Base-by-base conservation (phyloP, 2,113 vertebrate genomes). In the Perca schrenkii region DNA sequence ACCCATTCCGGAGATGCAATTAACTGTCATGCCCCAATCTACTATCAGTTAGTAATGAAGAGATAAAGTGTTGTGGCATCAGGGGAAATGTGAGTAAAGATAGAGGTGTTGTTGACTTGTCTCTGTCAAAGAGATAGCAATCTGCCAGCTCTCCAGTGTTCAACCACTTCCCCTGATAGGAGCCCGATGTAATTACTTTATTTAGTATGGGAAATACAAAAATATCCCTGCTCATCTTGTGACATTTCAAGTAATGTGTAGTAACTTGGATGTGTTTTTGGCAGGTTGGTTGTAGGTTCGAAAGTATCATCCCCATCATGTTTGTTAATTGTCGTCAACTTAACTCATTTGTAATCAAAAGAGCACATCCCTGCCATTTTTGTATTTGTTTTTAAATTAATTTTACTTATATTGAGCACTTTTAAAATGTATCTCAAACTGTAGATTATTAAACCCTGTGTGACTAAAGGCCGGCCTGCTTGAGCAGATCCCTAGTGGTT, bases 61-160 rank as follows among this genome's bases (percentile, higher is more conserved):
- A 92, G 87, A 92, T 93, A 85, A 92, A 89, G 64, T 89, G 79
- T 71, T 74, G 77, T 77, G 75, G 82, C 79, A 81, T 90, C 84
- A 60, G 81, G 90, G 92, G 86, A 92, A 92, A 92, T 86, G 87
- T 79, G 86, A 88, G 78, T 63, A 74, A 77, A 88, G 86, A 92
- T 86, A 68, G 86, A 85, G 87, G 91, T 90, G 90, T 85, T 93
- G 89, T 93, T 91, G 91, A 89, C 89, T 92, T 79, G 90, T 88
- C 83, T 91, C 86, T 90, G 83, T 93, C 89, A 90, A 77, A 85
- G 64, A 75, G 92, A 91, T 86, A 88, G 89, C 83, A 84, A 93
- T 93, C 91, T 89, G 85, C 86, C 77, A 62, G 68, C 75, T 88
- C 89, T 93, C 89, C 77, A 79, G 78, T 83, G 86, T 80, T 80